phyloP scores from a whole-genome alignment of 1,140 invertebrate species.

The Drosophila punjabiensis region DNA sequence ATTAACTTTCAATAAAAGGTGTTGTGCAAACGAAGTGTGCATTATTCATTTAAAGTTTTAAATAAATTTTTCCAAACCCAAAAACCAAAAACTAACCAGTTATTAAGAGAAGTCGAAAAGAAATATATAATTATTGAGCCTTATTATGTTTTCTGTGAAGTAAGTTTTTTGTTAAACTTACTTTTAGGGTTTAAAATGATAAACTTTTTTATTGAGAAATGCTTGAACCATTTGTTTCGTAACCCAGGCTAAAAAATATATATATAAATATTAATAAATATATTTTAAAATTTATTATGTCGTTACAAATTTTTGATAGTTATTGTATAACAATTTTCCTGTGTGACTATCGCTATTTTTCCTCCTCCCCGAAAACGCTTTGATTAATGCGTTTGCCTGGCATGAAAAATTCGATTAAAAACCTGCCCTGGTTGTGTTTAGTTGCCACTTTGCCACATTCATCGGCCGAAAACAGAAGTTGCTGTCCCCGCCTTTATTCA shows the following conservation, averaged over 20 bases:
- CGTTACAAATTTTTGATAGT: not conserved
- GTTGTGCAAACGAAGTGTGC: constrained; percentile 6
- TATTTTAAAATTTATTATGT: not conserved
- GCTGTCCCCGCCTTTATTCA: not conserved
- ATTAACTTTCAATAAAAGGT: constrained; percentile 4
- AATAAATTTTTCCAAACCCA: not conserved
- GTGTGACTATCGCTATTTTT: not conserved
- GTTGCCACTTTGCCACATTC: constrained; percentile 11
- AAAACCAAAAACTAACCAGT: not conserved
- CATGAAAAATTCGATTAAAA: constrained; percentile 46
- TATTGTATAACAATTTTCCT: constrained; percentile 22
- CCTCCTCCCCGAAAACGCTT: not conserved
- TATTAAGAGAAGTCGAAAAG: not conserved
- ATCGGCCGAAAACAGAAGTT: constrained; percentile 9
- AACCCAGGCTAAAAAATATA: not conserved
- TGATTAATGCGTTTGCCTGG: constrained; percentile 23
- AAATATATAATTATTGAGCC: not conserved
- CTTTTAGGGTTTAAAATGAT: not conserved
- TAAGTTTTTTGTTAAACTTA: not conserved
- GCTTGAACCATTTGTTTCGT: not conserved
- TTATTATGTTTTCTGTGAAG: not conserved
- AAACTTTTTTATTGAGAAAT: not conserved
- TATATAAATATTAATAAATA: not conserved
- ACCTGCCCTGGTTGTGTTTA: constrained; percentile 16
- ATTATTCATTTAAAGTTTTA: not conserved